Evolutionary conservation across 2,888 invertebrate species (phyloP).

Genomic region (Lampropteryx suffumata): DNA sequence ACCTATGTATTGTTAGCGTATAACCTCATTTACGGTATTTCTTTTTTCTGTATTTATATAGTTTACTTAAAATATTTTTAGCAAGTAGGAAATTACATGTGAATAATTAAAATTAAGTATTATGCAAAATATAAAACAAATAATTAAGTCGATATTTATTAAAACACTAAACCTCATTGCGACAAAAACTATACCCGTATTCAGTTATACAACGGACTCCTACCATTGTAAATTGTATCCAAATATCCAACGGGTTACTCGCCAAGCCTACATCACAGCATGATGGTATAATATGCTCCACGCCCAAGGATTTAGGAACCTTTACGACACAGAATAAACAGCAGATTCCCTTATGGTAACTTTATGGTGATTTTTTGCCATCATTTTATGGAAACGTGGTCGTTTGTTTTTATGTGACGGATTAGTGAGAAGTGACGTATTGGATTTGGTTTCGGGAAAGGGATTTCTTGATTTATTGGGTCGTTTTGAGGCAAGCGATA

Average conservation of each 20-base stretch:
- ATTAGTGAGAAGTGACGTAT: constrained; percentile 38
- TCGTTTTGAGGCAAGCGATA: constrained; percentile 7
- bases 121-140: no score
- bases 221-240: constrained; percentile 7
- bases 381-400: constrained; percentile 36
- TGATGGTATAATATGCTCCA: constrained; percentile 58
- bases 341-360: constrained; percentile 42
- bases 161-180: no score
- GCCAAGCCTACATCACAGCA: constrained; percentile 47
- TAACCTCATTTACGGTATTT: no score
- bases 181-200: constrained; percentile 7
- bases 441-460: constrained; percentile 28
- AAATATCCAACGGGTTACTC: constrained; percentile 51
- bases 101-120: no score
- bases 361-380: constrained; percentile 51
- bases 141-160: no score
- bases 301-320: constrained; percentile 49
- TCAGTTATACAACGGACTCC: constrained; percentile 40
- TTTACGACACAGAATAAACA: constrained; percentile 11
- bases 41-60: no score
- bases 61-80: no score
- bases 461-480: constrained; percentile 19
- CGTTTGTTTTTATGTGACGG: constrained; percentile 64
- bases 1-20: no score
- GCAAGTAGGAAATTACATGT: no score